Conservation (phyloP, 1,140 invertebrate genomes). For the Drosophila bipectinata region DNA sequence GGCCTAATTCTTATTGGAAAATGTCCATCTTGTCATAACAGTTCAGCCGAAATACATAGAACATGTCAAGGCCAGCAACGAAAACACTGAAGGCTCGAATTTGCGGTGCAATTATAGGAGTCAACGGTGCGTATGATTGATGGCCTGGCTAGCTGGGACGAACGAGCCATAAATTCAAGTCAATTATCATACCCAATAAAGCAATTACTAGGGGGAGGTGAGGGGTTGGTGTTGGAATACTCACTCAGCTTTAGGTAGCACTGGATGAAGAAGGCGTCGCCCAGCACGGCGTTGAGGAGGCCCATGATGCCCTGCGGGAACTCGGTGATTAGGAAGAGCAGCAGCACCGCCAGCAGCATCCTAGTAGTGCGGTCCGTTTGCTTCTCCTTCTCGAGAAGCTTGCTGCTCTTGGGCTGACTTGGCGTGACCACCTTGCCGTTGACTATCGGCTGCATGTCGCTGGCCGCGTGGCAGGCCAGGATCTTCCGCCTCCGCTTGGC, state of each 20-base stretch:
- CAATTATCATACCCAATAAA: conserved; percentile 48
- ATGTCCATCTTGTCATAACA: not conserved
- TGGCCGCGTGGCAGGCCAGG: conserved; percentile 85
- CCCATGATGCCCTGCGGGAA: conserved; percentile 94
- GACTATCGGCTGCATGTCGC: conserved; percentile 84
- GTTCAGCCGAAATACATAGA: not conserved
- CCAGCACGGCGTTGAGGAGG: conserved; percentile 89
- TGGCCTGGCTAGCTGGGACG: conserved; percentile 21
- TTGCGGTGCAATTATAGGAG: conserved; percentile 27
- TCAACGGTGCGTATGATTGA: conserved; percentile 57
- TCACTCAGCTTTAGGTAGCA: conserved; percentile 90
- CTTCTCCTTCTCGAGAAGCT: conserved; percentile 86
- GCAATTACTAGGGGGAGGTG: conserved; percentile 15
- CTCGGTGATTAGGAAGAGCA: conserved; percentile 94
- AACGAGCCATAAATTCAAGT: conserved; percentile 36
- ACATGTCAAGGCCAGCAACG: conserved; percentile 21
- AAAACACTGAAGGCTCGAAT: conserved; percentile 15
- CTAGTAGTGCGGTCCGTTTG: conserved; percentile 95
- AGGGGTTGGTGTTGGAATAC: conserved; percentile 41
- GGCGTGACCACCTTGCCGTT: conserved; percentile 77
- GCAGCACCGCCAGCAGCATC: conserved; percentile 96
- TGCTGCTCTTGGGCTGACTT: conserved; percentile 84
- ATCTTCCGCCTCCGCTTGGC: conserved; percentile 90
- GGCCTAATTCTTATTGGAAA: too few relatives aligned
- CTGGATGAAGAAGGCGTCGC: conserved; percentile 89